These are phyloP conservation scores for Trichogramma pretiosum DNA, from an alignment of 1,140 invertebrate genomes.

Conservation along the genomic window DNA sequence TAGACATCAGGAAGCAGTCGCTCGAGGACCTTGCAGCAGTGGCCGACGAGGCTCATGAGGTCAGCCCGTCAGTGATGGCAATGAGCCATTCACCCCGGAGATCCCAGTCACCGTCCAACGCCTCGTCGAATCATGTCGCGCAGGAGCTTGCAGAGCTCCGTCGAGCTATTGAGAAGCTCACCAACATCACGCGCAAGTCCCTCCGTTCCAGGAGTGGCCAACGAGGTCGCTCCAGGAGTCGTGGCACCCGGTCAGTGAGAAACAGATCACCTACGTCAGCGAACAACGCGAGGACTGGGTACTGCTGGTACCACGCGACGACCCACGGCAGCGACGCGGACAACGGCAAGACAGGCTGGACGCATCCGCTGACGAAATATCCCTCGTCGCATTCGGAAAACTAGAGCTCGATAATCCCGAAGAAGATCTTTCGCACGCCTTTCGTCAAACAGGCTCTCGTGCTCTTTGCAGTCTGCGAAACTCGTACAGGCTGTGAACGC, in stretches of 20 bases:
- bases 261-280: too few species aligned
- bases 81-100: background rate
- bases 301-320: background rate
- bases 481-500: slow-evolving; percentile 14
- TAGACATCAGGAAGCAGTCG: background rate
- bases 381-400: background rate
- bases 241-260: too few species aligned
- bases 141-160: too few species aligned
- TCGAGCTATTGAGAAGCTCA: background rate
- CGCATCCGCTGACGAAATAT: background rate
- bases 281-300: background rate
- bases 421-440: background rate
- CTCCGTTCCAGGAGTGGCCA: too few species aligned
- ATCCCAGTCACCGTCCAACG: background rate
- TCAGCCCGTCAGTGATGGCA: background rate
- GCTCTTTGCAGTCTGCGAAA: too few species aligned
- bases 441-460: slow-evolving; percentile 4
- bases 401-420: slow-evolving; percentile 20
- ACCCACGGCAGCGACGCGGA: background rate
- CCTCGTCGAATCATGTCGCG: too few species aligned
- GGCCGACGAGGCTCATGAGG: background rate
- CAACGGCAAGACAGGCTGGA: background rate
- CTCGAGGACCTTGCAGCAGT: background rate
- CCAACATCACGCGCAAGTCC: background rate
- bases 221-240: too few species aligned